Percentiles rank a stretch among this genome's conserved stretches.
phyloP scores from a whole-genome alignment of 1,140 invertebrate genomes.

The Protaetia brevitarsis region DNA sequence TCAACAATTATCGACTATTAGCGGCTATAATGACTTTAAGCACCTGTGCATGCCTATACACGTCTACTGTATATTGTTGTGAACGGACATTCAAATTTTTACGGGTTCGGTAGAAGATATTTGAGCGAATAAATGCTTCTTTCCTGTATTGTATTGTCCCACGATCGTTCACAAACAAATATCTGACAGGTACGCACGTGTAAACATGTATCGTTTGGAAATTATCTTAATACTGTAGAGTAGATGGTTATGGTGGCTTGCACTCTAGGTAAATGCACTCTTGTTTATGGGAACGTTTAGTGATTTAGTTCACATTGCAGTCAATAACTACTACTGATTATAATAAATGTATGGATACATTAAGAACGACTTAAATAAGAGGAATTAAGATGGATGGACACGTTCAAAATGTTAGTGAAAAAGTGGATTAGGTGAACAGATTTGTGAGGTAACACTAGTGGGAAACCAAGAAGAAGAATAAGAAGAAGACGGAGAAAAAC shows the following conservation, averaged over 20 bases:
- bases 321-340: no score
- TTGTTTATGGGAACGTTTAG: no score
- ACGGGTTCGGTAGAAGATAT: not conserved
- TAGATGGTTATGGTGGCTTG: constrained; percentile 10
- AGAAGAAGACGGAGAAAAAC: no score
- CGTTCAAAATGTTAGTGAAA: no score
- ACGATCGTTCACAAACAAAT: not conserved
- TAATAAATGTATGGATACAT: no score
- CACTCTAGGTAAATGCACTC: no score
- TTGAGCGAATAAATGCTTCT: constrained; percentile 11
- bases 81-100: constrained; percentile 13
- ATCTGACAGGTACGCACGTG: not conserved
- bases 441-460: no score
- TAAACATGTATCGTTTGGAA: not conserved
- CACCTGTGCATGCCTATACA: constrained; percentile 19
- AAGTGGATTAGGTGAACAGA: no score
- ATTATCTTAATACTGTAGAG: not conserved
- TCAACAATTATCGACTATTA: constrained; percentile 28
- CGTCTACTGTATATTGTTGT: not conserved
- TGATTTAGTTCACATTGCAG: no score
- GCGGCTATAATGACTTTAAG: constrained; percentile 24
- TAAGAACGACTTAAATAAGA: no score
- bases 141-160: constrained; percentile 13
- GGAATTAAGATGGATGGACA: no score
- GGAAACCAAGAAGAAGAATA: no score